phyloP scores from a whole-genome alignment of 2,797 vertebrate species.

The Sebastiscus tertius region DNA sequence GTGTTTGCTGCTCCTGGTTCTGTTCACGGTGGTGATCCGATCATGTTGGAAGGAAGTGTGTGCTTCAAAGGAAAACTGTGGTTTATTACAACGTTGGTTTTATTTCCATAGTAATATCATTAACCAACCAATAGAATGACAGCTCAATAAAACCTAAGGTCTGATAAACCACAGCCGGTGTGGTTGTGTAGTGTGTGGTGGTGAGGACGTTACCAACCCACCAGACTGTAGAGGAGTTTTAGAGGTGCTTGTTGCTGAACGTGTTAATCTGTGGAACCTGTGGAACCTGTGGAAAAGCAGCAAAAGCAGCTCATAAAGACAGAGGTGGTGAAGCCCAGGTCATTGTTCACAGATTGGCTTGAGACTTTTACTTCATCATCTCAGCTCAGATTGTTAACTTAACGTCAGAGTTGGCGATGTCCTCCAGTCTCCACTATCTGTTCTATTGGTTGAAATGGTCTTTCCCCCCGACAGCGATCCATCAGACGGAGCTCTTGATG shows the following conservation, averaged over 20 bases:
- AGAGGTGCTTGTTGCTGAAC: not conserved
- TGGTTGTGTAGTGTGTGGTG: not conserved
- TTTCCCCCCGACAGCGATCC: too few species aligned
- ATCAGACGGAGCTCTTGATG: too few species aligned
- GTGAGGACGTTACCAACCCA: too few species aligned
- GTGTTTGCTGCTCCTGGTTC: not conserved
- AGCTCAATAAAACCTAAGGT: not conserved
- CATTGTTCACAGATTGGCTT: not conserved
- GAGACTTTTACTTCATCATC: not conserved
- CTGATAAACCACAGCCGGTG: not conserved
- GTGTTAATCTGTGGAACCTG: too few species aligned
- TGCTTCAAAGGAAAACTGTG: not conserved
- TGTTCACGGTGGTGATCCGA: not conserved
- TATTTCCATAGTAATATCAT: not conserved
- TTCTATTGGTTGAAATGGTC: too few species aligned
- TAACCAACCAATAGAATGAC: too few species aligned
- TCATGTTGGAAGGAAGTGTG: not conserved
- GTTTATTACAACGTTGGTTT: not conserved
- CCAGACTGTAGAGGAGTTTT: not conserved
- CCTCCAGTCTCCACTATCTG: too few species aligned
- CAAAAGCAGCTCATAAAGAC: not conserved
- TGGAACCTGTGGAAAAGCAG: not conserved
- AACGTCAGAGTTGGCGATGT: too few species aligned
- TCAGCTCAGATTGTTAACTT: not conserved
- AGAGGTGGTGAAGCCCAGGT: not conserved